phyloP scores from a whole-genome alignment of 2,888 invertebrate genomes.

The Metallyticus violacea region DNA sequence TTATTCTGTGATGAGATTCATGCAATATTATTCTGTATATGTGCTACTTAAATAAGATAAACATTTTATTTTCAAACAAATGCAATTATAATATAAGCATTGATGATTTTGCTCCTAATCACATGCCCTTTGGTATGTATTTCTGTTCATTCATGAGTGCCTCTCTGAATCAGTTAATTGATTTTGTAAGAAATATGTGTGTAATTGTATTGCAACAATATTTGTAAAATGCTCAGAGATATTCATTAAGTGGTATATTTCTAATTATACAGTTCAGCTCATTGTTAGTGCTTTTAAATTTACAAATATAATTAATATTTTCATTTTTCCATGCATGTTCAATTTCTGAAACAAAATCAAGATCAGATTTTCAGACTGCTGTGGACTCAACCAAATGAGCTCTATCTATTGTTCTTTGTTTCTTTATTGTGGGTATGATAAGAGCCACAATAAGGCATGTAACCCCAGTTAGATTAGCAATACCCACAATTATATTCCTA shows the following conservation, averaged over 20 bases:
- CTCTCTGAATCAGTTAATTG: background rate
- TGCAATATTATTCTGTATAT: background rate
- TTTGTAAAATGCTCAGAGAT: background rate
- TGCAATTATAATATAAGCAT: background rate
- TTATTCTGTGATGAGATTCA: background rate
- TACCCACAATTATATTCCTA: too few species aligned
- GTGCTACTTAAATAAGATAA: background rate
- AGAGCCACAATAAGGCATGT: too few species aligned
- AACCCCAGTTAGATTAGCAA: too few species aligned
- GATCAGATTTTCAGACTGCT: background rate
- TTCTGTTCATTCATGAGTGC: background rate
- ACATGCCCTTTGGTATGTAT: background rate
- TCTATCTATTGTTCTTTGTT: background rate
- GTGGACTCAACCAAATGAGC: background rate
- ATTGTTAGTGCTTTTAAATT: background rate
- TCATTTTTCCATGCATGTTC: background rate
- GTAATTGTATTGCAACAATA: background rate
- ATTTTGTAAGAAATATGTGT: background rate
- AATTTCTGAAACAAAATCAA: background rate
- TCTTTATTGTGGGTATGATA: background rate
- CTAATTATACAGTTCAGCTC: background rate
- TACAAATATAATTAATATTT: background rate
- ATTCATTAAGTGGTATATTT: background rate
- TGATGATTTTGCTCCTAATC: background rate
- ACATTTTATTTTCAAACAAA: background rate